Evolutionary conservation across 2,113 vertebrate species (phyloP), one percentile per base, ranked within the genome.

Genomic region (Prunella himalayana): DNA sequence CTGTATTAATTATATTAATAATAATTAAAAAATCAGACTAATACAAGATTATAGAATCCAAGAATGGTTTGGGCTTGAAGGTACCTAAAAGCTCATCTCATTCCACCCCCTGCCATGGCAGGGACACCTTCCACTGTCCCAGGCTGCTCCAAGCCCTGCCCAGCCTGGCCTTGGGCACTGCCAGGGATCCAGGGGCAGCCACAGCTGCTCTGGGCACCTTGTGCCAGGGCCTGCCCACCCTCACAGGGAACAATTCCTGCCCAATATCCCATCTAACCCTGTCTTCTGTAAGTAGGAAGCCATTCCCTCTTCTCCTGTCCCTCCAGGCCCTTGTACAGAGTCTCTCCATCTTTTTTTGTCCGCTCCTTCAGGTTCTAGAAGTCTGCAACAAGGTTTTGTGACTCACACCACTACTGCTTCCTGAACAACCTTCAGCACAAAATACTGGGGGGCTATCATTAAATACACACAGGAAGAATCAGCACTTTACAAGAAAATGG

Each of bases 61-160:
- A 53, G 2, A 53, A 33, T 11, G 3, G 17, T 47, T 35, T 89
- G 24, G 30, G 20, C 4, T 53, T 15, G 47, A 68, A 76, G 39
- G 63, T 2, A 61, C 39, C 7, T 53, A 10, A 60, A 82, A 45
- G 11, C 4, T 7, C n/a, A 68, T 18, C 9, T 5, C 1, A 0
- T 17, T 1, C 13, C 10, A 44, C 4, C 3, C 12, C 28, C 23
- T 39, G 7, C 12, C 45, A 66, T 1, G 9, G 23, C 39, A 82
- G 53, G 39, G 69, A 75, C 53, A 45, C 39, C 24, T 60, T 0
- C 39, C 60, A 60, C 45, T 3, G 0, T 0, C 3, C 61, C 78
- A 82, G 30, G 30, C 0, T 39, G 20, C 54, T 82, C 61, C 70
- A 7, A 73, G 28, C 15, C 37, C 45, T 0, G 0, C 12, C 60